phyloP scores from a whole-genome alignment of 2,888 invertebrate species.

The Exephanes ischioxanthus region DNA sequence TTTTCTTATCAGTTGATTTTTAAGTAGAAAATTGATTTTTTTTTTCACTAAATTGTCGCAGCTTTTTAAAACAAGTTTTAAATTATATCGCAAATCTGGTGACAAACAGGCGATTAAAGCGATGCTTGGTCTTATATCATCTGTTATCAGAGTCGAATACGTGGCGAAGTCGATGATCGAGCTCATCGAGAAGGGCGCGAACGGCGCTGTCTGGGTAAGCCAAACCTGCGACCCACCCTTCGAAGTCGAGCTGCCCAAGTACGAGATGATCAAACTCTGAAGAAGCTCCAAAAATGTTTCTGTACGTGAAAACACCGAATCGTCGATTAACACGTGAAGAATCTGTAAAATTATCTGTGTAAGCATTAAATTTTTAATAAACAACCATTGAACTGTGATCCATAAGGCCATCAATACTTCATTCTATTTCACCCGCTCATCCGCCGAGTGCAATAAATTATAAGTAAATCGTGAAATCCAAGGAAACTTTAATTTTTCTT shows the following conservation, averaged over 20 bases:
- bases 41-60: neutral
- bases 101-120: neutral
- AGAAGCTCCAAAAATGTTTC: neutral
- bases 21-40: too few species aligned
- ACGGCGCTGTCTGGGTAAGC: conserved; percentile 75
- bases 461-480: too few species aligned
- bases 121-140: neutral
- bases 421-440: neutral
- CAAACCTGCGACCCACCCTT: conserved; percentile 75
- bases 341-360: neutral
- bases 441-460: too few species aligned
- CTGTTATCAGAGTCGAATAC: conserved; percentile 72
- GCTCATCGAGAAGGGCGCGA: conserved; percentile 74
- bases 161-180: conserved; percentile 76
- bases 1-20: neutral
- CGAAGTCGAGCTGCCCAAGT: conserved; percentile 68
- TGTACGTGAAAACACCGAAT: neutral
- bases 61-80: neutral
- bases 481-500: too few species aligned
- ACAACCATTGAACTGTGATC: neutral
- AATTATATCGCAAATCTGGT: neutral
- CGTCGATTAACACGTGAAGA: neutral
- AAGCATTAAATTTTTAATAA: neutral
- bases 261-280: conserved; percentile 26
- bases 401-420: neutral